phyloP scores from a whole-genome alignment of 2,888 invertebrate species.

The Heliconius cydno region DNA sequence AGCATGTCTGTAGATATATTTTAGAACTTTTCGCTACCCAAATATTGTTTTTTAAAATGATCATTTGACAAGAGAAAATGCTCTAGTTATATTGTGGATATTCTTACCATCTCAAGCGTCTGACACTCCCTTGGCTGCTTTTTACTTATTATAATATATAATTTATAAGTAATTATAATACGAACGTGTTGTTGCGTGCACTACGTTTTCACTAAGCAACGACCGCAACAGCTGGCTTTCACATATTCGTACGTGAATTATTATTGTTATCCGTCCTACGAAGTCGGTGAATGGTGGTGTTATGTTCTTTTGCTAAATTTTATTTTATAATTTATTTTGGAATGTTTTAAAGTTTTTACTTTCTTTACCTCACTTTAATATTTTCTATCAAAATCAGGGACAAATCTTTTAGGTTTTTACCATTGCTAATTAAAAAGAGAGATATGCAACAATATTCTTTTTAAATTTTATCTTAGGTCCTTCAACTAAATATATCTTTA shows the following conservation, averaged over 20 bases:
- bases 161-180: neutral
- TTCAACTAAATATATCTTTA: neutral
- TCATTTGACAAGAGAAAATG: too few species aligned
- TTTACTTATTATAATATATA: neutral
- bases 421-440: too few species aligned
- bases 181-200: neutral
- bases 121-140: neutral
- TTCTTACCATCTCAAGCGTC: neutral
- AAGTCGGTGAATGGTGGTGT: neutral
- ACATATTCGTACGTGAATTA: neutral
- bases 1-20: too few species aligned
- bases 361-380: too few species aligned
- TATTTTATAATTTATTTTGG: neutral
- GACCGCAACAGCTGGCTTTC: slow-evolving; percentile 11
- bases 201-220: neutral
- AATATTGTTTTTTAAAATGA: too few species aligned
- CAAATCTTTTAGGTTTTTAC: too few species aligned
- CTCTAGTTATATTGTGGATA: too few species aligned
- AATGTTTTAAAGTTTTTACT: too few species aligned
- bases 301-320: neutral
- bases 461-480: too few species aligned
- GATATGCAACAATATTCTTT: too few species aligned
- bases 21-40: too few species aligned
- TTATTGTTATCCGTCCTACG: neutral
- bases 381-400: too few species aligned